Evolutionary conservation across 2,888 invertebrate species (phyloP).

Genomic region (Pardosa pseudoannulata): DNA sequence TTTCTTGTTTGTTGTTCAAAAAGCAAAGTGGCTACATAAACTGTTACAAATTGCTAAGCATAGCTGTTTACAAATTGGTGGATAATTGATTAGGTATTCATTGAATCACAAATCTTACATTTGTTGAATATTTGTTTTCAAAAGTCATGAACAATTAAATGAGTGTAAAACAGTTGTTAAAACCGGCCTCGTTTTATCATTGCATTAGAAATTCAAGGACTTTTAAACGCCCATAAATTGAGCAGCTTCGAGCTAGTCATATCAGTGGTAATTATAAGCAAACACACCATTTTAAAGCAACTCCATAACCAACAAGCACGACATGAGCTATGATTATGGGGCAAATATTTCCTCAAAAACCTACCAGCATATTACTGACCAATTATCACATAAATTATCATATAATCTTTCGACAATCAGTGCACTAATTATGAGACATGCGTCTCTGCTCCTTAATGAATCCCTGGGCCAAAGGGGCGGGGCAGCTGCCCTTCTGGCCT

Average conservation of each 20-base stretch:
- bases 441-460: constrained; percentile 53
- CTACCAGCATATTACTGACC: constrained; percentile 37
- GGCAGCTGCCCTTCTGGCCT: constrained; percentile 12
- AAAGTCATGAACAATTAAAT: too few species aligned
- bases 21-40: too few species aligned
- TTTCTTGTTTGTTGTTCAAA: too few species aligned
- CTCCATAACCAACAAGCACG: constrained; percentile 5
- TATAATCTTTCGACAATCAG: constrained; percentile 63
- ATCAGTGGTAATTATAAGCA: not conserved
- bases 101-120: too few species aligned
- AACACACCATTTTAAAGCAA: not conserved
- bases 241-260: not conserved
- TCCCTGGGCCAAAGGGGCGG: constrained; percentile 49
- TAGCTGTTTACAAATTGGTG: too few species aligned
- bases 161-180: too few species aligned
- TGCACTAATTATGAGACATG: constrained; percentile 57
- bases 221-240: too few species aligned
- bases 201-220: too few species aligned
- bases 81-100: too few species aligned
- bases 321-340: not conserved
- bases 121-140: too few species aligned
- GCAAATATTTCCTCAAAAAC: constrained; percentile 27
- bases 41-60: too few species aligned
- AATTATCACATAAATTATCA: constrained; percentile 50
- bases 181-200: too few species aligned